Percentiles rank a stretch among this genome's conserved stretches.
Evolutionary conservation across 2,888 invertebrate species (phyloP).

Genomic region (Muschampia plurimacula): DNA sequence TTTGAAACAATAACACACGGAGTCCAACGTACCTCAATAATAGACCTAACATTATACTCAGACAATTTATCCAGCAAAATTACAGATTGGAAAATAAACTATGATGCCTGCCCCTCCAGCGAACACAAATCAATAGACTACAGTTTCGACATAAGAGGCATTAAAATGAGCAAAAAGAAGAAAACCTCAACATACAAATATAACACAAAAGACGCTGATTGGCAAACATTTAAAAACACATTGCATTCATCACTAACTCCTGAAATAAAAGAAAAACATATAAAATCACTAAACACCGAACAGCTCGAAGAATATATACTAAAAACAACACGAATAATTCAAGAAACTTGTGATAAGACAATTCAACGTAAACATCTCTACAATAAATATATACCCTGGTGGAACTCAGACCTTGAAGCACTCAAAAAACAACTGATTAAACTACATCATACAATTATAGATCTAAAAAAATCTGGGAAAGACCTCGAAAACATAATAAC

Average conservation of each 20-base stretch:
- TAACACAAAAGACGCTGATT: background rate
- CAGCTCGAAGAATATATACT: background rate
- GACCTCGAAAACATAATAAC: too few species aligned
- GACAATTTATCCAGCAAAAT: background rate
- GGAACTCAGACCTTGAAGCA: too few species aligned
- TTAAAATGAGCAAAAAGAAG: background rate
- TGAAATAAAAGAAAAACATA: background rate
- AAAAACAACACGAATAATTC: background rate
- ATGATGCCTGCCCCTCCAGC: background rate
- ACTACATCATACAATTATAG: too few species aligned
- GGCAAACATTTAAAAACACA: background rate
- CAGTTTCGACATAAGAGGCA: background rate
- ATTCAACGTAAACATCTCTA: too few species aligned
- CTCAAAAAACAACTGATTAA: too few species aligned
- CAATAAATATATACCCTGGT: too few species aligned
- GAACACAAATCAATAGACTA: conserved; percentile 15
- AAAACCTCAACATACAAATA: conserved; percentile 6
- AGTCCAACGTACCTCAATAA: too few species aligned
- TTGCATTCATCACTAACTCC: background rate
- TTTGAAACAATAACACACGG: background rate
- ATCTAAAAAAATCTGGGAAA: too few species aligned
- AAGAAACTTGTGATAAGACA: background rate
- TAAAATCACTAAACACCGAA: background rate
- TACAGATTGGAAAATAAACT: background rate
- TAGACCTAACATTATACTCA: background rate